Conservation (phyloP, 1,140 invertebrate genomes). For the Drosophila ananassae region DNA sequence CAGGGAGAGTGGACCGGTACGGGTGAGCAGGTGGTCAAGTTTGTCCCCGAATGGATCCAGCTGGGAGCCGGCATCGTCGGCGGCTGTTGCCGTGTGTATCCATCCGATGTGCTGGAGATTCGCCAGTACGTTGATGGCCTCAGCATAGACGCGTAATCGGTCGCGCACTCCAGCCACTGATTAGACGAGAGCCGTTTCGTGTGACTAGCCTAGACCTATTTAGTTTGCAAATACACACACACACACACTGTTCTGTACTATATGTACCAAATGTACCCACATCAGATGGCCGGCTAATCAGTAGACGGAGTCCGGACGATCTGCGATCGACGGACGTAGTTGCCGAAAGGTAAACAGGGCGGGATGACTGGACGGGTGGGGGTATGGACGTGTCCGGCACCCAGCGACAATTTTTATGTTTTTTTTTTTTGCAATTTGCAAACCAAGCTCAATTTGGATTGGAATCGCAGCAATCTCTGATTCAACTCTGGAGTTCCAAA, state of each 20-base stretch:
- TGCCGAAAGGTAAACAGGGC: conserved; percentile 20
- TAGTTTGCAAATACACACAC: conserved; percentile 39
- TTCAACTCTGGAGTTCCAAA: not conserved
- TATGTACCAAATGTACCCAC: conserved; percentile 25
- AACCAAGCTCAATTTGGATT: conserved; percentile 17
- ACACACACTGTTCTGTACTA: conserved; percentile 11
- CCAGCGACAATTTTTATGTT: conserved; percentile 11
- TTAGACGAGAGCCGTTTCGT: conserved; percentile 37
- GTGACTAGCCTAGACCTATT: conserved; percentile 51
- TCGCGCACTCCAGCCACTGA: conserved; percentile 16
- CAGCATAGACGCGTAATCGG: conserved; percentile 44
- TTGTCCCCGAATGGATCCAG: conserved; percentile 88
- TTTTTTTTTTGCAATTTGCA: conserved; percentile 5
- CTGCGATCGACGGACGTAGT: conserved; percentile 5
- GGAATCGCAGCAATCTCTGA: conserved; percentile 14
- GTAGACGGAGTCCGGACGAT: conserved; percentile 4
- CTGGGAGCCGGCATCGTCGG: conserved; percentile 89
- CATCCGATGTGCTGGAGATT: conserved; percentile 87
- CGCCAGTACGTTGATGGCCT: conserved; percentile 79
- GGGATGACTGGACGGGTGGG: not conserved
- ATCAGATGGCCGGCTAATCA: conserved; percentile 44
- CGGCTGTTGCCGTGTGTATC: conserved; percentile 91
- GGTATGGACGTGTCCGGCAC: conserved; percentile 4
- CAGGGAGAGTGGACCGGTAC: conserved; percentile 86
- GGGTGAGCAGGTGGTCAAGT: conserved; percentile 85